phyloP scores from a whole-genome alignment of 2,797 vertebrate species.

The Emydoidea blandingii region DNA sequence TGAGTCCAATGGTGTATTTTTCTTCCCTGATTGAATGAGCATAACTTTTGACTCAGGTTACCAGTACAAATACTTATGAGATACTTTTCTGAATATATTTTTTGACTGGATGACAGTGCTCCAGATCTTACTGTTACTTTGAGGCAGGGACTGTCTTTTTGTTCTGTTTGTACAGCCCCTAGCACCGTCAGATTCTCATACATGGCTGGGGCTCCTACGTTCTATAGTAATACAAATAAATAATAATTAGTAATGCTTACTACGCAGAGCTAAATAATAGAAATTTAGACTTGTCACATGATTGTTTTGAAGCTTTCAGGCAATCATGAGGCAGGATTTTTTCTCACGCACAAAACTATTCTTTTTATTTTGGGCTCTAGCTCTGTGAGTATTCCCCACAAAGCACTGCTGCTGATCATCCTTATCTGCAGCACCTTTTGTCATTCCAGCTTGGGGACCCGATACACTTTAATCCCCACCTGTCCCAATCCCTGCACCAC shows the following conservation, averaged over 20 bases:
- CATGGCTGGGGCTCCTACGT: background rate
- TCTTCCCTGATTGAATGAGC: background rate
- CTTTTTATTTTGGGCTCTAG: slow-evolving; percentile 49
- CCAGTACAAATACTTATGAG: background rate
- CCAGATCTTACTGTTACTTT: background rate
- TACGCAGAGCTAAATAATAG: background rate
- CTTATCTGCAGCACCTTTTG: slow-evolving; percentile 58
- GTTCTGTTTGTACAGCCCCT: background rate
- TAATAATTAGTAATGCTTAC: background rate
- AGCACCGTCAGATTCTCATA: background rate
- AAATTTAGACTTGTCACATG: background rate
- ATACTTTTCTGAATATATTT: accelerated
- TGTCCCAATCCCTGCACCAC: background rate
- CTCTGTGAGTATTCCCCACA: slow-evolving; percentile 43
- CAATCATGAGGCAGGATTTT: background rate
- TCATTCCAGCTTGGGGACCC: slow-evolving; percentile 34
- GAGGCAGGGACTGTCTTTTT: background rate
- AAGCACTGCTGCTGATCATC: background rate
- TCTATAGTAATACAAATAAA: background rate
- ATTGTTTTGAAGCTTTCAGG: slow-evolving; percentile 1
- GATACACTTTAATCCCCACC: background rate
- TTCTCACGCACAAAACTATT: slow-evolving; percentile 50
- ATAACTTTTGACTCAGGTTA: background rate
- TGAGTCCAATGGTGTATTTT: background rate
- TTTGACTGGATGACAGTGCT: accelerated